Conservation (phyloP, 2,113 vertebrate species). For the Nipponia nippon region DNA sequence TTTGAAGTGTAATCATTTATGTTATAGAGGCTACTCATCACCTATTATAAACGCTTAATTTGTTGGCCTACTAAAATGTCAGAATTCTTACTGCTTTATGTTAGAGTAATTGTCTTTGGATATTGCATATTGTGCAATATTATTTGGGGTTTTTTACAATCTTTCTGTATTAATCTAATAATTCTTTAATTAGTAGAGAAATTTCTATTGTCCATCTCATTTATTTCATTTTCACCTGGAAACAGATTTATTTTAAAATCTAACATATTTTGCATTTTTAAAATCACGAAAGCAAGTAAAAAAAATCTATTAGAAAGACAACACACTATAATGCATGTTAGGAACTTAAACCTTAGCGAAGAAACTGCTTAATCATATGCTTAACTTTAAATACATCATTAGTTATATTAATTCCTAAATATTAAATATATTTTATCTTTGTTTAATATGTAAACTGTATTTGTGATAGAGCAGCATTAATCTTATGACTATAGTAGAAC, state of each 20-base stretch:
- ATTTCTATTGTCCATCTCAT: background rate
- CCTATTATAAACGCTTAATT: background rate
- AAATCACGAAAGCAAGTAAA: background rate
- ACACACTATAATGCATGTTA: background rate
- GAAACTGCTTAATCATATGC: background rate
- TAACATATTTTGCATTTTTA: background rate
- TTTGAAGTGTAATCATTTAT: background rate
- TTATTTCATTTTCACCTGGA: background rate
- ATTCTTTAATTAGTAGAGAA: background rate
- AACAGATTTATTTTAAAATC: background rate
- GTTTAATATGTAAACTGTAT: background rate
- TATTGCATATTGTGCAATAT: background rate
- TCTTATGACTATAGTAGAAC: background rate
- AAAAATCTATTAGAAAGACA: background rate
- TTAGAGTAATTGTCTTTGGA: background rate
- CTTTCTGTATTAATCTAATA: background rate
- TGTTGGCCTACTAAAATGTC: background rate
- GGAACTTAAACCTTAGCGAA: background rate
- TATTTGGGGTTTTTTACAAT: rapidly evolving
- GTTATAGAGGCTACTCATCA: background rate
- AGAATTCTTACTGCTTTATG: background rate
- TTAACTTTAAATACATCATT: background rate
- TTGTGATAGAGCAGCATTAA: background rate
- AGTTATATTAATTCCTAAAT: background rate
- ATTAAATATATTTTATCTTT: background rate